Percentiles rank a stretch among this genome's conserved stretches.
These are phyloP conservation scores for Sphenodon punctatus DNA, from an alignment of 2,797 vertebrate species.

Conservation along the genomic window DNA sequence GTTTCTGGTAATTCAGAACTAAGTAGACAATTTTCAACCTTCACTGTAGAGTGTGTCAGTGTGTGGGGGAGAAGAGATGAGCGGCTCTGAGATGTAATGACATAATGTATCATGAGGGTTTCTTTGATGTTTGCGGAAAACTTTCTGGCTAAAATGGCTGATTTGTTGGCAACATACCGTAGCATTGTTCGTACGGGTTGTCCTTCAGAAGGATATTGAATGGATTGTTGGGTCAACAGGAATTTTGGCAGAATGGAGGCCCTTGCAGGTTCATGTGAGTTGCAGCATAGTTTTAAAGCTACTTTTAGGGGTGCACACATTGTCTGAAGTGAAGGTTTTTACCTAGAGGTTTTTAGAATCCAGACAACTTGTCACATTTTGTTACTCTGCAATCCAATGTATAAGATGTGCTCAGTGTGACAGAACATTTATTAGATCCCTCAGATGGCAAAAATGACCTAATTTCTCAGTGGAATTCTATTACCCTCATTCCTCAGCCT, in stretches of 20 bases:
- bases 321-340: not conserved
- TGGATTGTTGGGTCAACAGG: not conserved
- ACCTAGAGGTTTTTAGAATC: not conserved
- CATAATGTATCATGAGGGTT: not conserved
- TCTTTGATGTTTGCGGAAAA: not conserved
- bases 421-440: not conserved
- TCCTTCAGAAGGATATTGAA: not conserved
- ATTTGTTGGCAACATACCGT: not conserved
- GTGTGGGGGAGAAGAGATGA: not conserved
- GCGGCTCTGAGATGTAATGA: not conserved
- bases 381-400: not conserved
- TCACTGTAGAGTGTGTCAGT: not conserved
- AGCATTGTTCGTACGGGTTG: not conserved
- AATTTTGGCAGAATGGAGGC: not conserved
- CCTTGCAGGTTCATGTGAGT: not conserved
- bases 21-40: not conserved
- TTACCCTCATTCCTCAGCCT: not conserved
- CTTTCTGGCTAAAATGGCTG: not conserved
- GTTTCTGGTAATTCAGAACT: no score
- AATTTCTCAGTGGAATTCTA: not conserved
- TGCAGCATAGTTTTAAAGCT: not conserved
- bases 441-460: not conserved
- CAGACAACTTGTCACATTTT: not conserved
- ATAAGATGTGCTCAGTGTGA: not conserved
- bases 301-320: not conserved